These are phyloP conservation scores for Cisticola juncidis DNA, from an alignment of 2,113 vertebrate genomes.

Conservation along the genomic window DNA sequence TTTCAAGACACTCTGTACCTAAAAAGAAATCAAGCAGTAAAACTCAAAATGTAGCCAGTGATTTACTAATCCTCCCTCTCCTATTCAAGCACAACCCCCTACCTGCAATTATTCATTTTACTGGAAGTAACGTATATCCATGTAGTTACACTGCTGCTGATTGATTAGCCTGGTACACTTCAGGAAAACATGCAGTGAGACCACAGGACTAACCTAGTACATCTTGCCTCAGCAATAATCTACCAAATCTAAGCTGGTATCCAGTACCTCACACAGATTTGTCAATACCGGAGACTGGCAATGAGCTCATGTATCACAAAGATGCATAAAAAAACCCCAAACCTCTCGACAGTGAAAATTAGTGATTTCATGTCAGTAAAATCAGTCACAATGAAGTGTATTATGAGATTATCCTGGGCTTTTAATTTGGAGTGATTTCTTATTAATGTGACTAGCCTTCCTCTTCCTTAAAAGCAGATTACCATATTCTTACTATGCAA, in stretches of 20 bases:
- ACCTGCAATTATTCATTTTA: neutral
- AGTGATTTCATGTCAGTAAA: neutral
- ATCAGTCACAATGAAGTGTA: neutral
- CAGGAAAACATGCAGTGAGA: neutral
- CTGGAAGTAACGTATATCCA: neutral
- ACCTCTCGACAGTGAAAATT: neutral
- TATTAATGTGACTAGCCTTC: accelerated
- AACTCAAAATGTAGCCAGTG: neutral
- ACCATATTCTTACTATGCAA: neutral
- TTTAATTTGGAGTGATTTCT: neutral
- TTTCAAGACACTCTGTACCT: conserved; percentile 91
- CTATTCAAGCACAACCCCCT: neutral
- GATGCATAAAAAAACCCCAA: neutral
- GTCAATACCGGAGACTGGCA: neutral
- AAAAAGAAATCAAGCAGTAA: conserved; percentile 10
- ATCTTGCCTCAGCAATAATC: neutral
- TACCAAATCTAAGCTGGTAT: neutral
- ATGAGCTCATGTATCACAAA: neutral
- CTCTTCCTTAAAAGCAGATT: neutral
- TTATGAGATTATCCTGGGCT: neutral
- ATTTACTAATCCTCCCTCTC: neutral
- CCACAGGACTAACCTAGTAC: neutral
- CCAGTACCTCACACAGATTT: neutral
- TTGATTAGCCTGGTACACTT: neutral
- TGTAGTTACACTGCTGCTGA: neutral